Evolutionary conservation across 2,888 invertebrate genomes (phyloP).

Genomic region (Ichneumon xanthorius): DNA sequence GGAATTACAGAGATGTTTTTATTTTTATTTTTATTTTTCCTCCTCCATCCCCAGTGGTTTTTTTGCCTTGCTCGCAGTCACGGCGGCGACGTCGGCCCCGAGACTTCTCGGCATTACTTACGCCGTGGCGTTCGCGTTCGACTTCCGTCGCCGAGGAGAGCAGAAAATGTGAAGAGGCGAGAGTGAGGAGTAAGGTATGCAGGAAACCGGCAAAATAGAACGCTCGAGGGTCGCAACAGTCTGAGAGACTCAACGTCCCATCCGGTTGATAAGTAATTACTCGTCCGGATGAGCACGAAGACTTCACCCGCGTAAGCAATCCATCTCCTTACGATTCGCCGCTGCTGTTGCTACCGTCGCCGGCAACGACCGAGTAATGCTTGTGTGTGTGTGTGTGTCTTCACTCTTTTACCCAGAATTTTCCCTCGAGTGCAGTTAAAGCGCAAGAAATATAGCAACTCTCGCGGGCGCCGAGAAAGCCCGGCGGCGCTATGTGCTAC

Average conservation of each 20-base stretch:
- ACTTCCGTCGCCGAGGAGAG: conserved; percentile 46
- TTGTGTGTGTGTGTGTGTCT: neutral
- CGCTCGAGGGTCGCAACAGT: conserved; percentile 49
- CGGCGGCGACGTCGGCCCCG: conserved; percentile 21
- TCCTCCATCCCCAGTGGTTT: neutral
- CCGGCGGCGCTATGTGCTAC: conserved; percentile 20
- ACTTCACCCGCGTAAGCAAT: conserved; percentile 64
- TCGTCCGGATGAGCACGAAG: conserved; percentile 65
- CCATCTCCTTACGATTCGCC: conserved; percentile 62
- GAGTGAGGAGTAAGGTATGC: conserved; percentile 18
- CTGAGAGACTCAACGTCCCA: conserved; percentile 61
- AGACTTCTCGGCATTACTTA: conserved; percentile 58
- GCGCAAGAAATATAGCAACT: conserved; percentile 5
- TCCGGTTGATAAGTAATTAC: conserved; percentile 72
- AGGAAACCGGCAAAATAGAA: conserved; percentile 32
- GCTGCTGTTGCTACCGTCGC: conserved; percentile 33
- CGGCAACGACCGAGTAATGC: conserved; percentile 43
- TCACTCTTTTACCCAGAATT: conserved; percentile 35
- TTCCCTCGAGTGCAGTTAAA: conserved; percentile 55
- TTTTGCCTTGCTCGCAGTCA: conserved; percentile 14
- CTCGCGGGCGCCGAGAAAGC: conserved; percentile 27
- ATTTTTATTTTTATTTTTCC: conserved; percentile 20
- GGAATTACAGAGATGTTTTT: neutral
- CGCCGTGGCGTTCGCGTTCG: conserved; percentile 42
- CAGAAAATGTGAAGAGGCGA: conserved; percentile 6